A percentile compares a stretch with the other conserved stretches of the same genome.
phyloP scores from a whole-genome alignment of 2,113 vertebrate species.

The Neogale vison region DNA sequence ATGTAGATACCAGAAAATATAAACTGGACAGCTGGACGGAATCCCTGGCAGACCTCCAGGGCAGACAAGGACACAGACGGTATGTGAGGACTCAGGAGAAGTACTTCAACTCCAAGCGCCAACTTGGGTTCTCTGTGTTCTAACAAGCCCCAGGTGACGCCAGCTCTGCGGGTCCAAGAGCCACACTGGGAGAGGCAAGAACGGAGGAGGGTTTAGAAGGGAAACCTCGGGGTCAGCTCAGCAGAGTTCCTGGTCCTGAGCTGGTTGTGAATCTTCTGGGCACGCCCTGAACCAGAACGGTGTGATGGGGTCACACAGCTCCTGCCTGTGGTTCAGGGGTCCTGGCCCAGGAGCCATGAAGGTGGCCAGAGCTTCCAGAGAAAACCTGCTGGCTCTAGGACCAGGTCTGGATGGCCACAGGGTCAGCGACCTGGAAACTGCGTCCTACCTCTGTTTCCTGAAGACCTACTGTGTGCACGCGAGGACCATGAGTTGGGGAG shows the following conservation, averaged over 20 bases:
- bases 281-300: too few relatives aligned
- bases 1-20: background rate
- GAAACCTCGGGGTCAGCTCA: background rate
- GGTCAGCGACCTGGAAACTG: background rate
- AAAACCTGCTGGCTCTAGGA: background rate
- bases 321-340: too few relatives aligned
- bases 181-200: background rate
- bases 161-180: background rate
- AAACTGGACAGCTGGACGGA: background rate
- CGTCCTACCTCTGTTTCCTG: background rate
- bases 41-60: background rate
- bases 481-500: background rate
- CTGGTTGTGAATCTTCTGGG: rapidly evolving
- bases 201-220: background rate
- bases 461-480: background rate
- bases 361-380: background rate
- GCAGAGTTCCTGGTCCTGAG: background rate
- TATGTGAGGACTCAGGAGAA: background rate
- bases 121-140: background rate
- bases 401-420: background rate
- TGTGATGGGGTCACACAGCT: background rate
- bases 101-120: background rate
- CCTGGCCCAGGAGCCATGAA: background rate
- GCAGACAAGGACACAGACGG: background rate
- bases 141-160: background rate